phyloP scores from a whole-genome alignment of 2,113 vertebrate genomes.

The Zosterops lateralis region DNA sequence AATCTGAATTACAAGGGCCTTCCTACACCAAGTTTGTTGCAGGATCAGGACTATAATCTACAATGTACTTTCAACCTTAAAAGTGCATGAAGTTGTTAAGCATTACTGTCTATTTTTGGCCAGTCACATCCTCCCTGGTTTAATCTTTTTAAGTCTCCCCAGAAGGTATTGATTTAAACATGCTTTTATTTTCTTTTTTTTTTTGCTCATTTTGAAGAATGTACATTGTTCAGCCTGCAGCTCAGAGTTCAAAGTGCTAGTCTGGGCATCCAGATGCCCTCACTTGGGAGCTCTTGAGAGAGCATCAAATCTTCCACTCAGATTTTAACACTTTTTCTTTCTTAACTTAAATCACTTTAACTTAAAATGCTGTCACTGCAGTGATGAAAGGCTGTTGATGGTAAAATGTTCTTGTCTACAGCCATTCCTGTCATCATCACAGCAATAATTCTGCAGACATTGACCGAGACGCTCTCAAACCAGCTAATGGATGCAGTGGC shows the following conservation, averaged over 20 bases:
- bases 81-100: constrained; percentile 5
- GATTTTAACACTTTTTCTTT: constrained; percentile 13
- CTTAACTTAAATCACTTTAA: constrained; percentile 11
- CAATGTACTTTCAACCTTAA: neutral
- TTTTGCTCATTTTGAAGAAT: constrained; percentile 27
- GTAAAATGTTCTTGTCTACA: constrained; percentile 28
- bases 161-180: constrained; percentile 46
- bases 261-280: neutral
- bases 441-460: constrained; percentile 18
- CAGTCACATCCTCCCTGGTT: neutral
- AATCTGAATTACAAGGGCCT: neutral
- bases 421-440: neutral
- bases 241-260: constrained; percentile 19
- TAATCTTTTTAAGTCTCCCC: constrained; percentile 22
- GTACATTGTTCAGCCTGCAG: neutral
- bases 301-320: neutral
- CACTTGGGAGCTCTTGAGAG: neutral
- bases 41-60: neutral
- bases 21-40: neutral
- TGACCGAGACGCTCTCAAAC: neutral
- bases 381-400: constrained; percentile 28
- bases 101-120: constrained; percentile 22
- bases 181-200: constrained; percentile 4
- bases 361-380: constrained; percentile 6
- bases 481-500: constrained; percentile 13